phyloP scores from a whole-genome alignment of 1,140 invertebrate species.

The Drosophila baimaii region DNA sequence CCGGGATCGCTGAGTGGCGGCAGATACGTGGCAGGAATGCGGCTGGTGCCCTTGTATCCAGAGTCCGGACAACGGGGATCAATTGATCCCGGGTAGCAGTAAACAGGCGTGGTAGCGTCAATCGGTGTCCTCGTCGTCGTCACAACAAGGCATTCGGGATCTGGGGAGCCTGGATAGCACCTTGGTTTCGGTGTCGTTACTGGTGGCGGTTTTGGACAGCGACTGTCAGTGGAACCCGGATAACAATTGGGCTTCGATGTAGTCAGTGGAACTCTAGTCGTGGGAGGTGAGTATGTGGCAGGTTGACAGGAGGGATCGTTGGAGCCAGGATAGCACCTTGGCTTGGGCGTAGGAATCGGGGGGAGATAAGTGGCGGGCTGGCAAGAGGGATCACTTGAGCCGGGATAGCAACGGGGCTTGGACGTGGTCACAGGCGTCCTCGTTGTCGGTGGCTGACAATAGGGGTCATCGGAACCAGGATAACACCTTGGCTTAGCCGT shows the following conservation, averaged over 20 bases:
- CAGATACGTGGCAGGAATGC: slow-evolving; percentile 85
- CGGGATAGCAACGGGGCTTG: slow-evolving; percentile 76
- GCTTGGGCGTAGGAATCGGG: slow-evolving; percentile 14
- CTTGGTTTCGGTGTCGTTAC: slow-evolving; percentile 28
- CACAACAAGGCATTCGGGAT: slow-evolving; percentile 62
- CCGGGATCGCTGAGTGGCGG: slow-evolving; percentile 84
- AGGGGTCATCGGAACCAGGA: slow-evolving; percentile 87
- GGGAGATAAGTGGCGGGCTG: slow-evolving; percentile 26
- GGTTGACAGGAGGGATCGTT: slow-evolving; percentile 30
- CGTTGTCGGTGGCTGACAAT: too few species aligned
- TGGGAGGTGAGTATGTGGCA: slow-evolving; percentile 27
- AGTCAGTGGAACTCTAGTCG: slow-evolving; percentile 15
- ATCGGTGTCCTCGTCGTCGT: slow-evolving; percentile 70
- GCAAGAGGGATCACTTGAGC: slow-evolving; percentile 75
- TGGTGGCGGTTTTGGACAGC: slow-evolving; percentile 29
- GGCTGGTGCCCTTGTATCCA: slow-evolving; percentile 84
- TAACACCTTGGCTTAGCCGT: too few species aligned
- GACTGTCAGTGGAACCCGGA: slow-evolving; percentile 43
- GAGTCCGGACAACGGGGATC: slow-evolving; percentile 87
- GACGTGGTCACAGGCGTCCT: slow-evolving; percentile 24
- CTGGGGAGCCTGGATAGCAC: slow-evolving; percentile 83
- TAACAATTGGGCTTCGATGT: slow-evolving; percentile 42
- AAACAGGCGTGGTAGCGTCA: slow-evolving; percentile 83
- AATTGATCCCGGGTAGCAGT: slow-evolving; percentile 86
- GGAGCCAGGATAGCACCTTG: slow-evolving; percentile 46